Base-by-base conservation (phyloP, 2,888 invertebrate genomes). In the Pyrrhia umbra region DNA sequence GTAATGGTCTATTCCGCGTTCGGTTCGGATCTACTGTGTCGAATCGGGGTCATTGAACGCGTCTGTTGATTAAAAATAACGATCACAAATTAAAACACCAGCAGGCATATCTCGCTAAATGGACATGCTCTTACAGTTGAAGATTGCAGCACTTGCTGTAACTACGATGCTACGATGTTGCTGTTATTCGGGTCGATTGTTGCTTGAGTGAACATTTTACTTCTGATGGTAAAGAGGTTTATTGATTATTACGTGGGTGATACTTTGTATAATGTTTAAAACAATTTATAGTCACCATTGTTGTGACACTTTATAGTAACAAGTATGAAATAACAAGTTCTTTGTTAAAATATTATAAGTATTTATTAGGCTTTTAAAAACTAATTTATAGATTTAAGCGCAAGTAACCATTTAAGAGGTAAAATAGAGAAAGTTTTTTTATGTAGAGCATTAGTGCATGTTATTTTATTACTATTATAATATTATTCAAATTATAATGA, bases 21-120 rank as follows among this genome's bases (percentile, higher is more conserved):
- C 83, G 81, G 69, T 68, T 78, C 64, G 75, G 75, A 82, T 85
- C 80, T 77, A 77, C 78, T 71, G 80, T 82, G 83, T 82, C 83
- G 75, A 82, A 85, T 85, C 75, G 85, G 76, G 87, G 85, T 86
- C 88, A 77, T 80, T 81, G 87, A 83, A 85, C 86, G 80, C 79
- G 77, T 78, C 80, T 75, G 77, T 87, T 83, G 85, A 88, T 88
- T 85, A 88, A 86, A 87, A 86, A 84, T 84, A 87, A 85, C 85
- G 81, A 85, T 82, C 81, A 81, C 77, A 82, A 87, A 88, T 85
- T 86, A 80, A 77, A 76, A 69, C 69, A 69, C 65, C 61, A 66
- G 50, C 57, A 68, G 75, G 57, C 75, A 77, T 78, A 80, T 82
- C 82, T 84, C 77, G 80, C 81, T 73, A 79, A 80, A 79, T 82